These are phyloP conservation scores for Acropternis orthonyx DNA, from an alignment of 2,797 vertebrate genomes.

Conservation along the genomic window DNA sequence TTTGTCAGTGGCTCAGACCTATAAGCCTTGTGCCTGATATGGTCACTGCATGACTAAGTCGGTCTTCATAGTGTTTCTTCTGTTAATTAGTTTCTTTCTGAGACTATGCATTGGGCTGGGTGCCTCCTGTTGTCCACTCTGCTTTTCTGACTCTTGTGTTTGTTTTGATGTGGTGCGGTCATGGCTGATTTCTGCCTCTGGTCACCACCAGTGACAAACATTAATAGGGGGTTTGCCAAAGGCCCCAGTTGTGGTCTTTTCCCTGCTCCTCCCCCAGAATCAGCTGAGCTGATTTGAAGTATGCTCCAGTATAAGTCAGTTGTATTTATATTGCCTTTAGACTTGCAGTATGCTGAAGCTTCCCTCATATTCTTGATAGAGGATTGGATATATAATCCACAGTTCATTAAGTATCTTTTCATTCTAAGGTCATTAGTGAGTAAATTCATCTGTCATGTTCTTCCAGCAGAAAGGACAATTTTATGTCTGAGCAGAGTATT, in stretches of 20 bases:
- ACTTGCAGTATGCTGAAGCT: not conserved
- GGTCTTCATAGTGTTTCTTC: not conserved
- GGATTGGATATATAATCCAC: not conserved
- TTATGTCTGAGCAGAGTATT: constrained; percentile 33
- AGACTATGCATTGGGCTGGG: not conserved
- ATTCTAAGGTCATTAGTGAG: not conserved
- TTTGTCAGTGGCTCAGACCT: not conserved
- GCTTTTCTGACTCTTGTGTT: not conserved
- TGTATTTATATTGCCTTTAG: not conserved
- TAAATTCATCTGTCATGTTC: not conserved
- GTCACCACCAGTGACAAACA: not conserved
- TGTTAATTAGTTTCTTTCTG: not conserved
- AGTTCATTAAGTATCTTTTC: not conserved
- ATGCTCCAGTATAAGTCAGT: not conserved
- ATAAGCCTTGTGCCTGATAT: not conserved
- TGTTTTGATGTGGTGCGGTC: not conserved
- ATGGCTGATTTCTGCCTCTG: not conserved
- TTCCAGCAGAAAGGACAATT: constrained; percentile 29
- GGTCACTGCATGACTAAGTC: not conserved
- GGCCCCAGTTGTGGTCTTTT: not conserved
- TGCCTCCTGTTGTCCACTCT: not conserved
- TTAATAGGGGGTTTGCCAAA: not conserved
- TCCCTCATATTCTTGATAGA: not conserved
- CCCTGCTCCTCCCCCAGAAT: not conserved
- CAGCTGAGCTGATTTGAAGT: not conserved